Evolutionary conservation across 35 echinoderm and acorn worm genomes (phyloP), one percentile per base, ranked within the genome.

Genomic region (Ophiothrix spiculata): DNA sequence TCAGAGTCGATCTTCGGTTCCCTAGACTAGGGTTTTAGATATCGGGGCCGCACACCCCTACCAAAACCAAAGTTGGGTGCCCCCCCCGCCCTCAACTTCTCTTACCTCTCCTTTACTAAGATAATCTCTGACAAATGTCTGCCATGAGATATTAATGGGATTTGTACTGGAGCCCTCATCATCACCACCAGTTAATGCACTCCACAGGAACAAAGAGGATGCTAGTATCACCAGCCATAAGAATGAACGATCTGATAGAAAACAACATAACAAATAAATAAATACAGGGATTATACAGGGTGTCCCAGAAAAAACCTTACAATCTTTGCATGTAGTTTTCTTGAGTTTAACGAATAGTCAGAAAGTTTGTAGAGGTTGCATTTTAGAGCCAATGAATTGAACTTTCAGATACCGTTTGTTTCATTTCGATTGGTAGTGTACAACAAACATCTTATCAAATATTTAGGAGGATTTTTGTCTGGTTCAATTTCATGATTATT

Each of bases 111-210:
- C 95, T 79, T 93, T 97, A 17, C 88, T 86, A 38, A 97, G 88
- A 91, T 93, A 87, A 13, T 97, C 95, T 82, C 88, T 93, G 31
- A 97, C 85, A 85, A 97, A 97, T 29, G 86, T 88, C 37, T 93
- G 91, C 91, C 95, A 97, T 1, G 95, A 93, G 39, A 97, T 93
- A 64, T 90, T 97, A n/a, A n/a, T n/a, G n/a, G n/a, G n/a, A n/a
- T n/a, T n/a, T n/a, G n/a, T n/a, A n/a, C n/a, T n/a, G 42, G 42
- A 19, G 42, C 42, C 42, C 6, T 49, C 42, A 6, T 49, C 42
- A 6, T 49, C 42, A 49, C 19, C 19, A 19, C 42, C 42, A 49
- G 42, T 10, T 19, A 49, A 49, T 49, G 42, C 42, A 49, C 42
- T 49, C 42, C 6, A 19, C 6, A 49, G 19, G 19, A 49, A 49